phyloP scores from a whole-genome alignment of 2,797 vertebrate genomes.

The Trematomus bernacchii region DNA sequence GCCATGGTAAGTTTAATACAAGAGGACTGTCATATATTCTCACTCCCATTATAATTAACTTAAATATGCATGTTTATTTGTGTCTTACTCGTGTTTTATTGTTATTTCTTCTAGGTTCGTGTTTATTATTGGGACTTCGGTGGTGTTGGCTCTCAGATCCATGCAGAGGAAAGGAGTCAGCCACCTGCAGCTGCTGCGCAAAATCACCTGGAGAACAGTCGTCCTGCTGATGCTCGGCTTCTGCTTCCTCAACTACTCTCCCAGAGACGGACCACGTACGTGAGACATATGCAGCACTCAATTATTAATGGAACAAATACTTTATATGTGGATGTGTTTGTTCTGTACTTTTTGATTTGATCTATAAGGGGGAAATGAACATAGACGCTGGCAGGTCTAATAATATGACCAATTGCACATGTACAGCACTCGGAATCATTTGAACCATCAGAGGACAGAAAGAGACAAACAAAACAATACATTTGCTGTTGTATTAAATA shows the following conservation, averaged over 20 bases:
- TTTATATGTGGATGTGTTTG: background rate
- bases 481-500: background rate
- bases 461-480: constrained; percentile 17
- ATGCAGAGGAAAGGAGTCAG: constrained; percentile 78
- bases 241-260: constrained; percentile 87
- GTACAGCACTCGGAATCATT: background rate
- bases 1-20: constrained; percentile 85
- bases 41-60: background rate
- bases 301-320: background rate
- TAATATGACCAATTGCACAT: constrained; percentile 13
- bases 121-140: constrained; percentile 86
- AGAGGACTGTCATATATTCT: background rate
- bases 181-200: constrained; percentile 76
- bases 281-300: constrained; percentile 16
- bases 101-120: constrained; percentile 79
- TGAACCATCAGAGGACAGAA: constrained; percentile 4
- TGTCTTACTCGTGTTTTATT: background rate
- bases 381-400: constrained; percentile 6
- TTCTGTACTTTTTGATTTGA: constrained; percentile 27
- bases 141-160: constrained; percentile 81
- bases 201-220: constrained; percentile 78
- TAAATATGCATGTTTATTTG: background rate
- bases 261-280: constrained; percentile 81
- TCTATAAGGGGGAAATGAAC: constrained; percentile 8
- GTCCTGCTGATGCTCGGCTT: constrained; percentile 80